Conservation (phyloP, 2,888 invertebrate species). For the Liopterus haemorrhoidalis region DNA sequence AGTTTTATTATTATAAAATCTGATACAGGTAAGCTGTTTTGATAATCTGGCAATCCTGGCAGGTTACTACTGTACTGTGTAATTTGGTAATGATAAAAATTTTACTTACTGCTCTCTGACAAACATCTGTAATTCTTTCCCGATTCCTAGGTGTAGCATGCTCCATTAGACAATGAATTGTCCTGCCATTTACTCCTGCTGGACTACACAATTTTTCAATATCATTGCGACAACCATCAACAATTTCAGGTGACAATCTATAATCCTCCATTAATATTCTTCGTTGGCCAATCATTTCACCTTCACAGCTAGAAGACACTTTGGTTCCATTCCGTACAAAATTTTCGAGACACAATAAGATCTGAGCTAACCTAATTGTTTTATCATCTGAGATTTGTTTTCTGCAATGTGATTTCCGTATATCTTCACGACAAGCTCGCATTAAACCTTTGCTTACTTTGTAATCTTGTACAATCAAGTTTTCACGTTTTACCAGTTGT, state of each 20-base stretch:
- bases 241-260: conserved; percentile 86
- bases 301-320: conserved; percentile 71
- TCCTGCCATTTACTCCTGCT: conserved; percentile 75
- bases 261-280: conserved; percentile 90
- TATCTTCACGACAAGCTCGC: conserved; percentile 84
- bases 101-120: conserved; percentile 63
- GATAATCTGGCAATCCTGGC: no score
- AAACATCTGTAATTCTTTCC: conserved; percentile 59
- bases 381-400: conserved; percentile 75
- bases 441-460: conserved; percentile 83
- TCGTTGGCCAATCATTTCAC: conserved; percentile 87
- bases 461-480: conserved; percentile 85
- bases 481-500: conserved; percentile 78
- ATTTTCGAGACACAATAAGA: conserved; percentile 87
- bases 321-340: conserved; percentile 64
- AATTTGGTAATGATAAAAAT: conserved; percentile 5
- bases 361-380: conserved; percentile 79
- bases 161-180: conserved; percentile 93
- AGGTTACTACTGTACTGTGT: no score
- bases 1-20: no score
- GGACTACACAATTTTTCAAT: conserved; percentile 70
- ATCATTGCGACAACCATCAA: conserved; percentile 79
- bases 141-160: conserved; percentile 59
- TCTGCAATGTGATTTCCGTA: conserved; percentile 77
- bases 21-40: no score